Base-by-base conservation (phyloP, 2,113 vertebrate species). In the Eptesicus fuscus region DNA sequence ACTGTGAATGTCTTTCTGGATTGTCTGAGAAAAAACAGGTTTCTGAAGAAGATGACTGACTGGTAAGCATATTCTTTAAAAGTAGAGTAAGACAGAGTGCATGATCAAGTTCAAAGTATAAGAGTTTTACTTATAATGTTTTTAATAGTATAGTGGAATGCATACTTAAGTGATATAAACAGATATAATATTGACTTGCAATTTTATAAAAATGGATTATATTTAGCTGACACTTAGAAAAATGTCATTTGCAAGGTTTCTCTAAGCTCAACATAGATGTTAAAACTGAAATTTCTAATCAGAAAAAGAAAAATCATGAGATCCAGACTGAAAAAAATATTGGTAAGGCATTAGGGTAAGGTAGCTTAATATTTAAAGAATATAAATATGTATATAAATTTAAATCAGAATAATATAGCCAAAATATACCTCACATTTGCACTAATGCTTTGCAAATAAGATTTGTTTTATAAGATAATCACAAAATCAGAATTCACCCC, bases 31-130 rank as follows among this genome's bases (percentile, higher is more conserved):
- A 83, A 84, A 74, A 93, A 32, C 37, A 85, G 77, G 56, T 96
- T 96, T 97, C 95, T 91, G 92, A 93, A 79, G 63, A 88, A 95
- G 88, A 97, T 44, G 90, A 90, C 92, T 77, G 88, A 90, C 87
- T 83, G 74, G 97, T 89, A 96, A 95, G 94, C 78, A 96, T 40
- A 47, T 44, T 74, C 71, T 86, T 96, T 93, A 95, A 97, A 96
- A 79, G 12, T 14, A 76, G 85, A 89, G 53, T 80, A 73, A 92
- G 56, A 90, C 20, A 65, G 73, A 96, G 61, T 94, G 37, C 44
- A 93, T 90, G 85, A 90, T 91, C 88, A 77, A 85, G 69, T 96
- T 95, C 30, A 94, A 91, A 95, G 78, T 91, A 96, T 87, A 85
- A 59, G 86, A 83, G n/a, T 92, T 96, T 96, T 93, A 83, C 77